These are phyloP conservation scores for Pyrochroa serraticornis DNA, from an alignment of 2,888 invertebrate genomes.

Conservation along the genomic window DNA sequence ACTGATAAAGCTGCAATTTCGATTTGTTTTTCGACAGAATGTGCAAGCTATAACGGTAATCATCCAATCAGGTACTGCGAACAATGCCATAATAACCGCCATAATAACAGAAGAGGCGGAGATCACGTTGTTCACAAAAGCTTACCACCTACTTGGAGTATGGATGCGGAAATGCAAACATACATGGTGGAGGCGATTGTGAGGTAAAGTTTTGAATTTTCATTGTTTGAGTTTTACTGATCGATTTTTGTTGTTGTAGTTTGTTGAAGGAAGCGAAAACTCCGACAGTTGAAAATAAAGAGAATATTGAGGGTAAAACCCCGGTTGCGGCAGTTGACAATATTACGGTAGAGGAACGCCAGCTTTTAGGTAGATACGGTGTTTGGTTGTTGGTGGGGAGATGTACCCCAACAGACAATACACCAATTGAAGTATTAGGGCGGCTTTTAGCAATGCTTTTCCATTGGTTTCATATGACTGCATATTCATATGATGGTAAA, in stretches of 20 bases:
- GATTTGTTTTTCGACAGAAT: conserved; percentile 96
- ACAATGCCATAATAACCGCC: conserved; percentile 87
- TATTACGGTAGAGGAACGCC: conserved; percentile 83
- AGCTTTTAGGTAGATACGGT: conserved; percentile 91
- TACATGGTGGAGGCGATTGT: conserved; percentile 95
- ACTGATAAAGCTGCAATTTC: conserved; percentile 90
- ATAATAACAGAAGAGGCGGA: conserved; percentile 84
- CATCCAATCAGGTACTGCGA: conserved; percentile 93
- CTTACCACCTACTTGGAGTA: conserved; percentile 85
- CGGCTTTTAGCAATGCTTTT: conserved; percentile 94
- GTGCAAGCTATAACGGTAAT: conserved; percentile 94
- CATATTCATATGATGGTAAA: conserved; percentile 91
- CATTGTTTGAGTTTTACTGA: background rate
- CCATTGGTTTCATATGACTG: conserved; percentile 99
- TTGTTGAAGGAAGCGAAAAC: conserved; percentile 92
- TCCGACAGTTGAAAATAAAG: conserved; percentile 70
- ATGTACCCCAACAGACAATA: conserved; percentile 80
- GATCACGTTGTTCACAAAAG: conserved; percentile 92
- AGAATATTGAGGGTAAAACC: conserved; percentile 55
- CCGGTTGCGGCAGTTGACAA: conserved; percentile 65
- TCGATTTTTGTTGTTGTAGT: conserved; percentile 54
- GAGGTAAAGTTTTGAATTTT: conserved; percentile 62
- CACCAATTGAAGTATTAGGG: conserved; percentile 81
- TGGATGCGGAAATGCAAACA: conserved; percentile 89
- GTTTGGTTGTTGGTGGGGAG: conserved; percentile 97